Conservation (phyloP, 2,113 vertebrate species). For the Rana temporaria region DNA sequence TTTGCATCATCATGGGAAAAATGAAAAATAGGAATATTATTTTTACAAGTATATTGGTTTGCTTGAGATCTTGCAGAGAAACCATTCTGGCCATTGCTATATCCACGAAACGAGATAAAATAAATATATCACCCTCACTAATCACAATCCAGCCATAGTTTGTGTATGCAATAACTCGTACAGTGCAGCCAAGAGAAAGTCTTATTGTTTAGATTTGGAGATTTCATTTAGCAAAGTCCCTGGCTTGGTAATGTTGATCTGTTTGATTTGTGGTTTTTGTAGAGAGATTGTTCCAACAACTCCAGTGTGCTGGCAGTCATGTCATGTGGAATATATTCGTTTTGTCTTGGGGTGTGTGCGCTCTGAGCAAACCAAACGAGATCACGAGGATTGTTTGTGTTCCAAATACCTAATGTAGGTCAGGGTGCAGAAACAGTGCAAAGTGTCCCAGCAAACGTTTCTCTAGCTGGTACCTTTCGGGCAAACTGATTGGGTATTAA, state of each 20-base stretch:
- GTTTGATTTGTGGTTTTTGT: conserved; percentile 48
- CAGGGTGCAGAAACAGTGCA: conserved; percentile 26
- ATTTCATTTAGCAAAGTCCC: conserved; percentile 11
- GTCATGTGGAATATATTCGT: conserved; percentile 31
- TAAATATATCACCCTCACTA: conserved; percentile 23
- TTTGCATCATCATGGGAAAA: conserved; percentile 10
- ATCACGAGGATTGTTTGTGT: conserved; percentile 19
- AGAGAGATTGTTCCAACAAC: conserved; percentile 43
- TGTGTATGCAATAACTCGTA: background rate
- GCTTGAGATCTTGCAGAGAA: background rate
- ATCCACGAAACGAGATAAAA: conserved; percentile 10
- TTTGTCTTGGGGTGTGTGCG: conserved; percentile 52
- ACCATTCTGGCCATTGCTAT: background rate
- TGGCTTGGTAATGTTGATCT: conserved; percentile 42
- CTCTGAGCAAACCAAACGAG: conserved; percentile 18
- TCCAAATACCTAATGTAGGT: conserved; percentile 48
- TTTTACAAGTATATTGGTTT: background rate
- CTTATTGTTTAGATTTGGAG: conserved; percentile 46
- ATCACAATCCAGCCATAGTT: conserved; percentile 22
- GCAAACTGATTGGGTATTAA: background rate
- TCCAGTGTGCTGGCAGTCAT: conserved; percentile 41
- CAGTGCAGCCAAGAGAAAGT: conserved; percentile 12
- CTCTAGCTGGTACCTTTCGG: background rate
- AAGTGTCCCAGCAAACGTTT: conserved; percentile 14
- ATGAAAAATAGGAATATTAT: background rate